Percentiles rank a stretch among this genome's conserved stretches.
Evolutionary conservation across 2,797 vertebrate species (phyloP).

Genomic region (Sebastes trivittatus): DNA sequence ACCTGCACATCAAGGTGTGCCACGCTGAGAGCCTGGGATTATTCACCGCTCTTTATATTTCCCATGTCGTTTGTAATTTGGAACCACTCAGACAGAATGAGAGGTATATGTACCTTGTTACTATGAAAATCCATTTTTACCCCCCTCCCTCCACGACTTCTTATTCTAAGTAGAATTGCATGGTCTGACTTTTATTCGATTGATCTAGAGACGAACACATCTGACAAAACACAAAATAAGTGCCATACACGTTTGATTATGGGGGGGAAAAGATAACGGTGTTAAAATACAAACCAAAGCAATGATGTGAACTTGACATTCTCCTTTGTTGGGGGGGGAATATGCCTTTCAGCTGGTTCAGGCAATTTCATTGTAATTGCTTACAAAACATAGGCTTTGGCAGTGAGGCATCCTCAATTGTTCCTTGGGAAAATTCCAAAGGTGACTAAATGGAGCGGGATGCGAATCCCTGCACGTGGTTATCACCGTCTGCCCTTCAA

Average conservation of each 20-base stretch:
- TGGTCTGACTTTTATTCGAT: slow-evolving; percentile 47
- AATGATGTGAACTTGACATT: slow-evolving; percentile 41
- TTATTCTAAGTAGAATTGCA: slow-evolving; percentile 38
- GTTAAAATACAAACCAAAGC: slow-evolving; percentile 42
- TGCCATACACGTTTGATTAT: slow-evolving; percentile 33
- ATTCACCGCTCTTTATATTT: slow-evolving; percentile 54
- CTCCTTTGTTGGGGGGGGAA: slow-evolving; percentile 38
- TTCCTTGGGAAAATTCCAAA: slow-evolving; percentile 72
- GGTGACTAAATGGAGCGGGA: slow-evolving; percentile 67
- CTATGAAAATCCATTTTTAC: slow-evolving; percentile 25
- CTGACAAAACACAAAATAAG: slow-evolving; percentile 24
- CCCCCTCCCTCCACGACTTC: background rate
- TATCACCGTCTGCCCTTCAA: slow-evolving; percentile 69
- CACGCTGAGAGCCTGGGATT: slow-evolving; percentile 46
- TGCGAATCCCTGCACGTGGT: slow-evolving; percentile 66
- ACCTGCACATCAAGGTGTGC: slow-evolving; percentile 71
- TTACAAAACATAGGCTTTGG: slow-evolving; percentile 64
- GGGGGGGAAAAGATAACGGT: slow-evolving; percentile 9
- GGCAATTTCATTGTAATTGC: slow-evolving; percentile 79
- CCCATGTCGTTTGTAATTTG: slow-evolving; percentile 55
- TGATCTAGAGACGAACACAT: slow-evolving; percentile 48
- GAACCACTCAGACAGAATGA: slow-evolving; percentile 38
- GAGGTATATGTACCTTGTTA: slow-evolving; percentile 32
- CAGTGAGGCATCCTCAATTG: slow-evolving; percentile 42
- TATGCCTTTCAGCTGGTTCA: slow-evolving; percentile 69